Evolutionary conservation across 2,888 invertebrate species (phyloP), one percentile per base, ranked within the genome.

Genomic region (Euplexia lucipara): DNA sequence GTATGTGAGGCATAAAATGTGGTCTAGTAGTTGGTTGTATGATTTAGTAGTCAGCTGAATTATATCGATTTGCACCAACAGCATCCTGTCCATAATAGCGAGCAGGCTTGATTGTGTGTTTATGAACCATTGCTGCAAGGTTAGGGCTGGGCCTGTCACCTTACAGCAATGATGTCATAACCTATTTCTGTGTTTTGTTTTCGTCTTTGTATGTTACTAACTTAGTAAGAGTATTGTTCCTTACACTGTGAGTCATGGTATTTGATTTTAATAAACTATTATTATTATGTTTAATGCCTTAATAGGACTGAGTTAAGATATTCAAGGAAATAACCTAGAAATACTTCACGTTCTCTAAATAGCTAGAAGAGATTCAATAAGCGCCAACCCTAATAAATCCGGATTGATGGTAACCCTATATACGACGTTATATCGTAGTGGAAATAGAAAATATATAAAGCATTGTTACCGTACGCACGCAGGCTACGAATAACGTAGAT

Each of bases 391-490:
- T 65, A 70, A 75, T 78, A 78, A 78, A 78, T 78, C 52, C 26
- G 34, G 6, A 67, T 58, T 34, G 75, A 78, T 78, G 67, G 54
- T 41, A 48, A 64, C 78, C 64, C 60, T 69, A 75, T 60, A 74
- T 70, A 68, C 7, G 58, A 30, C 49, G 54, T 52, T 66, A 78
- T 66, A 64, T 66, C 58, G 49, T 52, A 57, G 42, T 32, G 35
- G 62, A 57, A 65, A 70, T 70, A 65, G 68, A 74, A 68, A 70
- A 68, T 78, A 62, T 70, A 74, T 70, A 74, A 67, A 77, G 35
- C 42, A 62, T 70, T 68, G 67, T 77, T 47, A 41, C 41, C n/a
- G 32, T 61, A 45, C 73, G 60, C 73, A 53, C 63, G 37, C 48
- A 44, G 65, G 69, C 66, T 73, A 37, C 51, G 22, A 62, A 65